Evolutionary conservation across 35 echinoderm and acorn worm species (phyloP).

Genomic region (Eucidaris tribuloides): DNA sequence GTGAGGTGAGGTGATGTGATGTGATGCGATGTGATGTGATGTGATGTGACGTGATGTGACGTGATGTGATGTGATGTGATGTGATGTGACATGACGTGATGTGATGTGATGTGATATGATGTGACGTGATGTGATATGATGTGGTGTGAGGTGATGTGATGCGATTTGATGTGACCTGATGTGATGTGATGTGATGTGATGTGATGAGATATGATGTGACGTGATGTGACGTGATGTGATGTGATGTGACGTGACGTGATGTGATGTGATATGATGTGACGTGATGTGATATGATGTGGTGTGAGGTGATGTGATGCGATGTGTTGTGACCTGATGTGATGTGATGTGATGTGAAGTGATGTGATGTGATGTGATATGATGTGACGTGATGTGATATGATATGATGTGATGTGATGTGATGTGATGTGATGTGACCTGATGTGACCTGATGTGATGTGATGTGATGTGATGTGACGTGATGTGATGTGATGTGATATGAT

Average conservation of each 20-base stretch:
- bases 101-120: not conserved
- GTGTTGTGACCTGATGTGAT: slow-evolving; percentile 27
- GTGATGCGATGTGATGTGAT: too few relatives aligned
- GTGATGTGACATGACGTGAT: not conserved
- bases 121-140: not conserved
- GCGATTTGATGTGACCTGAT: not conserved
- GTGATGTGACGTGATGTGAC: too few relatives aligned
- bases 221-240: slow-evolving; percentile 16
- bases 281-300: slow-evolving; percentile 2
- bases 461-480: too few relatives aligned
- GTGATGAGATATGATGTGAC: not conserved
- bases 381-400: slow-evolving; percentile 21
- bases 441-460: too few relatives aligned
- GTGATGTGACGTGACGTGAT: not conserved
- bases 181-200: slow-evolving; percentile 16
- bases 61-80: not conserved
- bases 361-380: not conserved
- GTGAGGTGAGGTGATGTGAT: too few relatives aligned
- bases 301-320: too few relatives aligned
- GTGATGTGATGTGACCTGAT: slow-evolving; percentile 24
- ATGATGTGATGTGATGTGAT: slow-evolving; percentile 12
- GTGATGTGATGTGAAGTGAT: not conserved
- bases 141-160: not conserved
- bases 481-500: too few relatives aligned
- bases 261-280: slow-evolving; percentile 5